phyloP scores from a whole-genome alignment of 2,888 invertebrate genomes.

The Synanthedon tipuliformis region DNA sequence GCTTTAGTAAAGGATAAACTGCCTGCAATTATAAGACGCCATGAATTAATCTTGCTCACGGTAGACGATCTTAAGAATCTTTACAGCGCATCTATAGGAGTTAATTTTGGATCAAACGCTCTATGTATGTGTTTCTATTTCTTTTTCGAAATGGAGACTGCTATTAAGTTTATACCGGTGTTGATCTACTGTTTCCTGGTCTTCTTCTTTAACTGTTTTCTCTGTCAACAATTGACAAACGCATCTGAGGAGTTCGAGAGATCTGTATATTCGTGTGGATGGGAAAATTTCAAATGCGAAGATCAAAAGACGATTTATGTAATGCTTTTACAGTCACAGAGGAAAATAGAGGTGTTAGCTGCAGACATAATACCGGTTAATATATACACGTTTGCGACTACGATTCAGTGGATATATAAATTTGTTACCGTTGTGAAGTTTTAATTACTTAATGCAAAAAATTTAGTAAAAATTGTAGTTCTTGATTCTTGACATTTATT shows the following conservation, averaged over 20 bases:
- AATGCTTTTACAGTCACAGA: constrained; percentile 42
- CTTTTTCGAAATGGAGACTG: constrained; percentile 33
- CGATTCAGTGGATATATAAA: constrained; percentile 44
- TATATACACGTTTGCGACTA: constrained; percentile 49
- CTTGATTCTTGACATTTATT: too few species aligned
- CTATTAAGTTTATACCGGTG: constrained; percentile 37
- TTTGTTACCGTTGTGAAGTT: constrained; percentile 51
- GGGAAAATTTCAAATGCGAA: constrained; percentile 43
- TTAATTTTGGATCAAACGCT: constrained; percentile 45
- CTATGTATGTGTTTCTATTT: constrained; percentile 43
- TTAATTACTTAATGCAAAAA: constrained; percentile 11
- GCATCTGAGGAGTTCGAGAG: constrained; percentile 41
- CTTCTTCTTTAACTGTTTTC: constrained; percentile 50
- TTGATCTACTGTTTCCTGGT: constrained; percentile 38
- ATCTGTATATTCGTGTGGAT: constrained; percentile 49
- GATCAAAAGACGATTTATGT: constrained; percentile 35
- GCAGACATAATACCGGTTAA: constrained; percentile 54
- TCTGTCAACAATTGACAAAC: constrained; percentile 44
- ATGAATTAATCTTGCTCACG: constrained; percentile 26
- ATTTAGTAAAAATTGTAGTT: too few species aligned
- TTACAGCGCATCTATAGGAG: constrained; percentile 44
- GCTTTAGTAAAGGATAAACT: constrained; percentile 22
- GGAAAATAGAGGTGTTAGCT: constrained; percentile 37
- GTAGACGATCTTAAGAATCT: constrained; percentile 30
- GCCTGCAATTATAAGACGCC: constrained; percentile 27